Base-by-base conservation (phyloP, 2,888 invertebrate genomes). In the Aphrophora alni region DNA sequence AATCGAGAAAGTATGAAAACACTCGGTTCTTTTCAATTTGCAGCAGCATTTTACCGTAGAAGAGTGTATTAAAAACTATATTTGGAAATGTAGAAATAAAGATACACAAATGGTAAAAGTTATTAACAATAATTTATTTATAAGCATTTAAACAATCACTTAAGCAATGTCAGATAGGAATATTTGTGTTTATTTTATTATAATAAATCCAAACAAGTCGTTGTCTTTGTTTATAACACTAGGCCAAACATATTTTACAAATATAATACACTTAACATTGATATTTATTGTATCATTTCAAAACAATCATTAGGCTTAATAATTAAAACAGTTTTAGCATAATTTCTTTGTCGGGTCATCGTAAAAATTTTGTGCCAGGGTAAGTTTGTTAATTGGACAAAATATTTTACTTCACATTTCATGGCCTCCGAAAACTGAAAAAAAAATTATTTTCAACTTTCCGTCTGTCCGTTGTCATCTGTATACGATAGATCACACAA, bases 121-220 rank as follows among this genome's bases (percentile, higher is more conserved):
- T 59, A 59, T 59, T 21, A 59, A 59, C 59, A 59, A 59, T 59
- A 59, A 59, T 59, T 21, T 59, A 59, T 59, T 59, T 59, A 59
- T 59, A 59, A 21, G 59, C 59, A 59, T 59, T n/a, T 12, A 59
- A 59, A 59, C 59, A 59, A 21, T 59, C 14, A 59, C 59, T 59
- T 10, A 59, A 59, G 59, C 59, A 21, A 21, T 59, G 59, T 21
- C 59, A n/a, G 5, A 59, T 21, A 59, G 59, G 21, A 59, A 59
- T 59, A 59, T 59, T 59, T 59, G 21, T 12, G 44, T 33, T 33
- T 33, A n/a, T n/a, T n/a, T n/a, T n/a, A n/a, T n/a, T n/a, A n/a
- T n/a, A n/a, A 33, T 33, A 33, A 33, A 33, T 33, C 8, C 33
- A 33, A 14, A 44, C 10, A 44, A 59, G 33, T 33, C 33, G 33